phyloP scores from a whole-genome alignment of 2,888 invertebrate species.

The Drosophila quinaria region DNA sequence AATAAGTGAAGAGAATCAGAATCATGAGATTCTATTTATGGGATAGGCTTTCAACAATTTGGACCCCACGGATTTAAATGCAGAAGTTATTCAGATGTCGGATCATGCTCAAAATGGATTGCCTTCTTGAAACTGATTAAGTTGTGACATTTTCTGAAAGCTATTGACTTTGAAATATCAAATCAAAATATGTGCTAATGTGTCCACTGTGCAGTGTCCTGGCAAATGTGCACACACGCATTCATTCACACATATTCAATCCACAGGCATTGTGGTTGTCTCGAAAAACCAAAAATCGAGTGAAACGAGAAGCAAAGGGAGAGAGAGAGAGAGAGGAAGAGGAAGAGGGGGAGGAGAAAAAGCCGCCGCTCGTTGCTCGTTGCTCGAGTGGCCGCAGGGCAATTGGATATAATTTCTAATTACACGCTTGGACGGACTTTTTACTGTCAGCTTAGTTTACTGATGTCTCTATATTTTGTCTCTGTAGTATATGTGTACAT shows the following conservation, averaged over 20 bases:
- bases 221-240: slow-evolving; percentile 22
- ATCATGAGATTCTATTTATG: no score
- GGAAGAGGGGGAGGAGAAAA: slow-evolving; percentile 1
- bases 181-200: background rate
- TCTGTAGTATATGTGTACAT: slow-evolving; percentile 12
- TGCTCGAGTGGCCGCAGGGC: slow-evolving; percentile 83
- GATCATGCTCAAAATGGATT: no score
- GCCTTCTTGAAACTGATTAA: no score
- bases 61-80: no score
- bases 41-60: no score
- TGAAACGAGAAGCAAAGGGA: slow-evolving; percentile 26
- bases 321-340: background rate
- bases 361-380: slow-evolving; percentile 66
- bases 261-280: slow-evolving; percentile 73
- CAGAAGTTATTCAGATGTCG: no score
- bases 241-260: slow-evolving; percentile 43
- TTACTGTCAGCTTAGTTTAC: slow-evolving; percentile 82
- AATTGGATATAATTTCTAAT: slow-evolving; percentile 85
- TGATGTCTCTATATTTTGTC: slow-evolving; percentile 76
- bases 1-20: no score
- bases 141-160: no score
- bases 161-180: background rate
- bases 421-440: slow-evolving; percentile 84
- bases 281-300: slow-evolving; percentile 80
- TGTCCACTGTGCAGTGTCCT: slow-evolving; percentile 18